A percentile compares a stretch with the other conserved stretches of the same genome.
phyloP scores from a whole-genome alignment of 2,888 invertebrate genomes.

The Taphrorychus bicolor region DNA sequence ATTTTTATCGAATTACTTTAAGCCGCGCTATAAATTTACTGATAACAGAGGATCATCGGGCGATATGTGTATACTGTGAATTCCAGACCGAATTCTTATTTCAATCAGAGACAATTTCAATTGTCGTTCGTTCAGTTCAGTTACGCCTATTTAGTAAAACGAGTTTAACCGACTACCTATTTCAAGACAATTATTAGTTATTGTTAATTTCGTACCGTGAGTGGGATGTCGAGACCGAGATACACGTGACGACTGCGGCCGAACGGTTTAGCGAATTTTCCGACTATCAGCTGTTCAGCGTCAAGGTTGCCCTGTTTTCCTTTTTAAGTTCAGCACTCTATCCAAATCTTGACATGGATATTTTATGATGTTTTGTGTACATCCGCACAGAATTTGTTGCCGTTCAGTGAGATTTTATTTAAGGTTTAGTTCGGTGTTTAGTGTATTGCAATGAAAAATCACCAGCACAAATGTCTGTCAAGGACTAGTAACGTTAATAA shows the following conservation, averaged over 20 bases:
- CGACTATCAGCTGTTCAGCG: constrained; percentile 6
- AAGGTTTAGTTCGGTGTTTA: background rate
- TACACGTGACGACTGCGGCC: background rate
- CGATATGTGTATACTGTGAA: background rate
- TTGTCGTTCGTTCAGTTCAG: background rate
- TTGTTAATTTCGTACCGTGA: background rate
- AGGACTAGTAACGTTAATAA: constrained; percentile 20
- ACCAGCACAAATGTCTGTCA: constrained; percentile 15
- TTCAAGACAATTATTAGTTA: too few relatives aligned
- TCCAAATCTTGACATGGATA: background rate
- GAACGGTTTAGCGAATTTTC: background rate
- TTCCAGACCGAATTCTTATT: background rate
- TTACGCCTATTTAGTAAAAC: background rate
- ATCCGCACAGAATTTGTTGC: background rate
- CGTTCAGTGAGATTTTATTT: background rate
- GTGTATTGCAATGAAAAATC: constrained; percentile 24
- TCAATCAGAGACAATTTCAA: too few relatives aligned
- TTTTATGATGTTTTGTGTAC: background rate
- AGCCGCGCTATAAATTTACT: background rate
- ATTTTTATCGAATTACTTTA: background rate
- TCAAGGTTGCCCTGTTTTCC: background rate
- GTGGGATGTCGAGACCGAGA: background rate
- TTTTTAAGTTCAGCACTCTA: background rate
- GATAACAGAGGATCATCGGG: too few relatives aligned
- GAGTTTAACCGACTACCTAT: too few relatives aligned